Evolutionary conservation across 2,888 invertebrate species (phyloP).

Genomic region (Ectemnius continuus): DNA sequence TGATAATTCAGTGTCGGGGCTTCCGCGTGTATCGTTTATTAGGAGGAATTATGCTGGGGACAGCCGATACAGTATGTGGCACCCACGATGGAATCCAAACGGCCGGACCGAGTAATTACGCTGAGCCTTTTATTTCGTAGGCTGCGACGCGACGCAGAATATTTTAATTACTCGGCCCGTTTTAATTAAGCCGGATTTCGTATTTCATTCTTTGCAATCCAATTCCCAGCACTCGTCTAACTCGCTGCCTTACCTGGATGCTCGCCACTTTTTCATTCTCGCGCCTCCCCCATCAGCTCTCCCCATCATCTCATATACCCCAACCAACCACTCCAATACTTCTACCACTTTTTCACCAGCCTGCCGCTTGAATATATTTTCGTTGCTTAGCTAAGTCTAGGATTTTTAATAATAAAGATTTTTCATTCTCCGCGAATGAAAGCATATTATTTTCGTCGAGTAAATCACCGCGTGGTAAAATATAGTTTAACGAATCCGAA

Average conservation of each 20-base stretch:
- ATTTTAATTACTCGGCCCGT: conserved; percentile 7
- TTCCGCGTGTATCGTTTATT: conserved; percentile 16
- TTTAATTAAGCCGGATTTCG: background rate
- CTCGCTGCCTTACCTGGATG: background rate
- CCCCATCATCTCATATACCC: too few relatives aligned
- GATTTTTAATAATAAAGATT: too few relatives aligned
- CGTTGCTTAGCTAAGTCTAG: too few relatives aligned
- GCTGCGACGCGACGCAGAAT: background rate
- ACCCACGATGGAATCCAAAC: background rate
- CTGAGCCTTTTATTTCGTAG: background rate
- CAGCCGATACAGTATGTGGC: background rate
- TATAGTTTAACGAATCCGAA: too few relatives aligned
- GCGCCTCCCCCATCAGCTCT: background rate
- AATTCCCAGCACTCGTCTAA: too few relatives aligned
- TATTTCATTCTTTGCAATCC: too few relatives aligned
- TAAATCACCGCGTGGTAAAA: too few relatives aligned
- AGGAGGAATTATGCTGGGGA: conserved; percentile 13
- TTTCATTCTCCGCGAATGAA: too few relatives aligned
- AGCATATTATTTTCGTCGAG: too few relatives aligned
- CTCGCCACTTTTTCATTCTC: background rate
- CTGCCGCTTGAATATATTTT: too few relatives aligned
- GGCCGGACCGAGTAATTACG: conserved; percentile 1
- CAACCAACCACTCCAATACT: too few relatives aligned
- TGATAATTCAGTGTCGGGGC: conserved; percentile 13
- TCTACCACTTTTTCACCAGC: too few relatives aligned